Evolutionary conservation across 2,113 vertebrate species (phyloP), one percentile per base, ranked within the genome.

Genomic region (Percina caprodes): DNA sequence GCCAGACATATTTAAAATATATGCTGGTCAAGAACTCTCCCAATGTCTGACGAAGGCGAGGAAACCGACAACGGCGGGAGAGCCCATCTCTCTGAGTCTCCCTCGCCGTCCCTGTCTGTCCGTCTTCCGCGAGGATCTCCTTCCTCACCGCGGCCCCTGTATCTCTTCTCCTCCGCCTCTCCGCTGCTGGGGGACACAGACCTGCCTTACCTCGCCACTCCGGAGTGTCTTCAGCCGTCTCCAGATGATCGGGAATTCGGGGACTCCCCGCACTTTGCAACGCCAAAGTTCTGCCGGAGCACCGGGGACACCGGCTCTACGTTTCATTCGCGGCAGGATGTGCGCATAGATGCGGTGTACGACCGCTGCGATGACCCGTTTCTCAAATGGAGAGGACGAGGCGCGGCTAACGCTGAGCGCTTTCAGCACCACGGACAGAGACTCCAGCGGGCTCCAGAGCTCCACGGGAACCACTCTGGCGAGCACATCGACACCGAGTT

Each of bases 371-470:
- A 94, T 91, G 93, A 86, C 19, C 79, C 80, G 69, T 69, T 88
- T 7, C 86, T 90, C 26, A 89, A 85, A 80, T 92, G 90, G 88
- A 88, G 88, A 46, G 89, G 90, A 86, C 87, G 88, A 66, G 78
- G 89, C n/a, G 77, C 87, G 14, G 82, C 71, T 23, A 84, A n/a
- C 52, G 48, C 86, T 11, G 83, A 91, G 77, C 87, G 79, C 73
- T 74, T 94, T 91, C 94, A 95, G 93, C 90, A 94, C 94, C 94
- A 60, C 49, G 93, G 94, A 94, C 91, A 94, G 94, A 86, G 92
- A 35, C 74, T 77, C 63, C 66, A 72, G 12, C 48, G 83, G 59
- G 67, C 69, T 19, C 83, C 88, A 56, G 91, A 91, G 80, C 55
- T 74, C 30, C 58, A 71, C 18, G 92, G 89, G 73, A 93, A 92